Evolutionary conservation across 2,113 vertebrate species (phyloP).

Genomic region (Scytalopus superciliaris): DNA sequence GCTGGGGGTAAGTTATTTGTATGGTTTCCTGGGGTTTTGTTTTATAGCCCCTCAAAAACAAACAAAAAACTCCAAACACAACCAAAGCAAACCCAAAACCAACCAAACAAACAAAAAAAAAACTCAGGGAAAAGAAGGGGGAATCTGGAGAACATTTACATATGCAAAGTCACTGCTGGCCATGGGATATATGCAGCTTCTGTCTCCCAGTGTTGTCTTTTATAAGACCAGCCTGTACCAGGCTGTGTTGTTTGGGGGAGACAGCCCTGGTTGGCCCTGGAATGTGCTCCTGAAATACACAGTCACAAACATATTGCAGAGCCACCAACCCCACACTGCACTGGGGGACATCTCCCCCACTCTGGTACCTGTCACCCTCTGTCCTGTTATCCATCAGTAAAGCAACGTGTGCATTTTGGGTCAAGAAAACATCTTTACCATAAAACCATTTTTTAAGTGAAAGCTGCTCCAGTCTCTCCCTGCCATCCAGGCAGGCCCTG

Average conservation of each 20-base stretch:
- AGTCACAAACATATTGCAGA: not conserved
- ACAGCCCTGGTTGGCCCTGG: not conserved
- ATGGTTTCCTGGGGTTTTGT: not conserved
- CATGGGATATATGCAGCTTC: accelerated
- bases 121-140: not conserved
- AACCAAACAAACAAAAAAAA: not conserved
- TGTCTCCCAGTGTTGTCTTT: accelerated
- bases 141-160: not conserved
- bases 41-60: not conserved
- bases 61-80: not conserved
- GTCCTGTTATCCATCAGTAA: slow-evolving; percentile 43
- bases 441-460: not conserved
- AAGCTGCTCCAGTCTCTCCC: not conserved
- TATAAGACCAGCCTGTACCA: not conserved
- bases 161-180: accelerated
- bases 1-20: not conserved
- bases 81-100: not conserved
- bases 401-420: slow-evolving; percentile 24
- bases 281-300: slow-evolving; percentile 54
- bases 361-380: slow-evolving; percentile 14
- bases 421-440: not conserved
- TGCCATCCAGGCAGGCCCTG: not conserved
- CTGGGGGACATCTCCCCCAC: not conserved
- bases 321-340: not conserved
- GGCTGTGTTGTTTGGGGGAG: accelerated